These are phyloP conservation scores for Tragelaphus scriptus DNA, from an alignment of 2,113 vertebrate species.

Conservation along the genomic window DNA sequence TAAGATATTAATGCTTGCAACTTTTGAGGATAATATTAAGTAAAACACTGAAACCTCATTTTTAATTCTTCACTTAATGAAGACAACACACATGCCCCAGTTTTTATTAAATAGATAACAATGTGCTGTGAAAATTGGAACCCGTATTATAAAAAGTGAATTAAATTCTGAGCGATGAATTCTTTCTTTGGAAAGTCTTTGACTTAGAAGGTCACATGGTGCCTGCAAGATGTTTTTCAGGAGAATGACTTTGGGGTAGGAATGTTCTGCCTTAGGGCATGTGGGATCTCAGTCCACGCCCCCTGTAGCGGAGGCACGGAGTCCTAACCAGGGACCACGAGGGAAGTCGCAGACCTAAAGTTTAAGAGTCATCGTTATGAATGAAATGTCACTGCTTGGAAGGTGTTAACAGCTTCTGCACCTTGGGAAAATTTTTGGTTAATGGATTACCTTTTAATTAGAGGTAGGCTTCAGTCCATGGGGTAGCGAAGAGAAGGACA, in stretches of 20 bases:
- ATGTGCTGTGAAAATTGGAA: slow-evolving; percentile 49
- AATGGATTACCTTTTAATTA: neutral
- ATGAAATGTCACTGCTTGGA: neutral
- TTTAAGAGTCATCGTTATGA: neutral
- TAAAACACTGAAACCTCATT: slow-evolving; percentile 47
- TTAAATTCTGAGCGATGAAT: slow-evolving; percentile 19
- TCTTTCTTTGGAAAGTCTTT: neutral
- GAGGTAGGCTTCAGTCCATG: neutral
- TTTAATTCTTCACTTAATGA: slow-evolving; percentile 51
- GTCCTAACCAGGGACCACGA: neutral
- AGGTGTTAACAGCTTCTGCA: neutral
- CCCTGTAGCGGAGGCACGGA: neutral
- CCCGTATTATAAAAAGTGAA: neutral
- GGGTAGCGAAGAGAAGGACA: too few relatives aligned
- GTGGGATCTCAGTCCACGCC: neutral
- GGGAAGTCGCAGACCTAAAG: neutral
- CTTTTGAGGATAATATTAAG: slow-evolving; percentile 52
- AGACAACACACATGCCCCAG: neutral
- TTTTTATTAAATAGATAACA: slow-evolving; percentile 59
- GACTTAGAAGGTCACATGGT: neutral
- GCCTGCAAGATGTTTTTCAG: neutral
- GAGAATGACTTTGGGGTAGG: neutral
- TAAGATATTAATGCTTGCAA: slow-evolving; percentile 34
- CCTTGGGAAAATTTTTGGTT: neutral
- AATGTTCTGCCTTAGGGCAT: too few relatives aligned